Evolutionary conservation across 1,140 invertebrate genomes (phyloP).

Genomic region (Carcinoscorpius rotundicauda): DNA sequence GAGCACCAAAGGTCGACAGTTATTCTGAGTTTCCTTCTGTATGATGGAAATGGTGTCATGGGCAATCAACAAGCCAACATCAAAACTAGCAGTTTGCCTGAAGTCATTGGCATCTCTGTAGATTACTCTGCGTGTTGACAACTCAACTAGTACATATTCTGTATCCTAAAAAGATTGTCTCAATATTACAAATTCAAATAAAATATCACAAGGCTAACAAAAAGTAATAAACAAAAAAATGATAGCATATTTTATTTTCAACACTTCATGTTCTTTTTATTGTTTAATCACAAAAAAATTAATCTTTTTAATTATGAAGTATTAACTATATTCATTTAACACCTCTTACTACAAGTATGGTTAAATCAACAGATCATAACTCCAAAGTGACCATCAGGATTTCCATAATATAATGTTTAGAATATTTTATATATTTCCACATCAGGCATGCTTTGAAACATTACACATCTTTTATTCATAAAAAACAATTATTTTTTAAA

Average conservation of each 20-base stretch:
- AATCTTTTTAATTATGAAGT: too few species aligned
- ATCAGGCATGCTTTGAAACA: too few species aligned
- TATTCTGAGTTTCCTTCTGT: constrained; percentile 25
- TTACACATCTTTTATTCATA: too few species aligned
- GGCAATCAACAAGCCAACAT: constrained; percentile 52
- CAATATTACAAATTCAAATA: background rate
- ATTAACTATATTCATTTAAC: too few species aligned
- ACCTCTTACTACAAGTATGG: too few species aligned
- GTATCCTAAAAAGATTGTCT: constrained; percentile 25
- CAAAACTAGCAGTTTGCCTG: constrained; percentile 52
- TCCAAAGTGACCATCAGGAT: too few species aligned
- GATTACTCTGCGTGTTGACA: constrained; percentile 42
- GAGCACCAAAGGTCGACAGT: constrained; percentile 38
- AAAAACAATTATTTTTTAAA: too few species aligned
- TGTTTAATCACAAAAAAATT: too few species aligned
- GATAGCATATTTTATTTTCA: background rate
- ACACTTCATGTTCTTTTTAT: too few species aligned
- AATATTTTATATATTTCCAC: too few species aligned
- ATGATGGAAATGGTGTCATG: constrained; percentile 30
- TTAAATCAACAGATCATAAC: too few species aligned
- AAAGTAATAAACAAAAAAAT: constrained; percentile 1
- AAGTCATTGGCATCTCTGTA: constrained; percentile 49
- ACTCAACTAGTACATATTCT: constrained; percentile 45
- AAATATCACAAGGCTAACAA: constrained; percentile 3
- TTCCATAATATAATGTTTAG: too few species aligned